Base-by-base conservation (phyloP, 2,888 invertebrate genomes). In the Zaprionus lineosus region DNA sequence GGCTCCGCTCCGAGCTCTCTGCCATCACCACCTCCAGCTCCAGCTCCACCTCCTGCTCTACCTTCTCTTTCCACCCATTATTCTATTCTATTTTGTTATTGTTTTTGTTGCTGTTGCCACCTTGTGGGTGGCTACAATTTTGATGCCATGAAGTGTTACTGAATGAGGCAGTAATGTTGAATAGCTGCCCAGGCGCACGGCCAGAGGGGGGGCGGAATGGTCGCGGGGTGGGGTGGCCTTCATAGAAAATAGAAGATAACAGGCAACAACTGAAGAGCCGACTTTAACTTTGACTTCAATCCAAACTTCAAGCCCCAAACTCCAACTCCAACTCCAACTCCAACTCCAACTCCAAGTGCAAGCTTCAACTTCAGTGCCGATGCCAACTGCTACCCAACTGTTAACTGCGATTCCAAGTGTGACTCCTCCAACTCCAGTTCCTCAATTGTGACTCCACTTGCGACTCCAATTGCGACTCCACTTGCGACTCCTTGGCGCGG, bases 401-500 rank as follows among this genome's bases (percentile, higher is more conserved):
- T 15, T 14, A 7, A 26, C n/a, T n/a, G n/a, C n/a, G n/a, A 11
- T 12, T 24, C 14, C 16, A 12, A 43, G 4, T 21, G 12, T 9
- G 16, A 36, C 26, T 7, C 26, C 24, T 34, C 6, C 41, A 21
- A 40, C 47, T 43, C 37, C 41, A 24, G n/a, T 12, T 24, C 14
- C n/a, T n/a, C 12, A 9, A 40, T 3, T 19, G 11, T 16, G 18
- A 24, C 26, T 7, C 16, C 24, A 28, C 6, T 37, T 44, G 34
- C 39, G 18, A 47, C 50, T 69, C 37, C 43, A 36, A 50, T 33
- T 62, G 47, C 66, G 36, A 44, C 41, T 50, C 57, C 18, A 16
- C 26, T 28, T 55, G 31, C 36, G 58, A 44, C 63, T 63, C 34
- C 47, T 59, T 63, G 61, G 51, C 44, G 62, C 69, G 56, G 53